Conservation (phyloP, 2,113 vertebrate genomes). For the Pyrgilauda ruficollis region DNA sequence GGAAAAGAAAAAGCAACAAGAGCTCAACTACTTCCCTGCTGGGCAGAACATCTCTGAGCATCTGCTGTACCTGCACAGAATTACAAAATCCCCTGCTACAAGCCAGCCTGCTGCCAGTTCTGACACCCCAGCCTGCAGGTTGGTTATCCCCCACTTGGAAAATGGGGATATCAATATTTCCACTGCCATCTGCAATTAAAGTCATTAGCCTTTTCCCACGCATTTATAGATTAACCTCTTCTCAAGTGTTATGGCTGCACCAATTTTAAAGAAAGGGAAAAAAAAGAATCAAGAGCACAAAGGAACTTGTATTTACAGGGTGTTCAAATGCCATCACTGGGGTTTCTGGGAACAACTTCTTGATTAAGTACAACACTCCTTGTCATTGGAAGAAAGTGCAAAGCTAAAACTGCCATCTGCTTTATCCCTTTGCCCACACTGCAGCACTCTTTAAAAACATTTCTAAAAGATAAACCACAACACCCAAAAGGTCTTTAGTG, state of each 20-base stretch:
- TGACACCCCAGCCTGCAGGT: neutral
- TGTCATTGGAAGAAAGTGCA: neutral
- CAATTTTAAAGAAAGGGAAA: neutral
- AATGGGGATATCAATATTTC: neutral
- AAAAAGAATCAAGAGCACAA: neutral
- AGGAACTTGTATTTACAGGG: neutral
- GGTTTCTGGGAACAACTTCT: neutral
- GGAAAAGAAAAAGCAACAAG: neutral
- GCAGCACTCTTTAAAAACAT: rapidly evolving
- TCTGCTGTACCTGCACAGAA: neutral
- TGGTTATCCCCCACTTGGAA: neutral
- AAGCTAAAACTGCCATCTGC: neutral
- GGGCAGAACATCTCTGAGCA: neutral
- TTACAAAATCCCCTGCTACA: neutral
- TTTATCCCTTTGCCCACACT: neutral
- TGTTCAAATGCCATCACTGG: neutral
- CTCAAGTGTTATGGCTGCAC: neutral
- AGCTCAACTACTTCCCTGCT: neutral
- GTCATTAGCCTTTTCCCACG: neutral
- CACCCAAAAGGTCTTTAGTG: neutral
- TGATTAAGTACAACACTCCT: neutral
- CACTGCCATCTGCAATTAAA: neutral
- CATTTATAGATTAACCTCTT: neutral
- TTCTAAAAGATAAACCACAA: neutral
- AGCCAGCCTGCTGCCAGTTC: neutral